These are phyloP conservation scores for Drosophila mimetica DNA, from an alignment of 2,888 invertebrate species.

Conservation along the genomic window DNA sequence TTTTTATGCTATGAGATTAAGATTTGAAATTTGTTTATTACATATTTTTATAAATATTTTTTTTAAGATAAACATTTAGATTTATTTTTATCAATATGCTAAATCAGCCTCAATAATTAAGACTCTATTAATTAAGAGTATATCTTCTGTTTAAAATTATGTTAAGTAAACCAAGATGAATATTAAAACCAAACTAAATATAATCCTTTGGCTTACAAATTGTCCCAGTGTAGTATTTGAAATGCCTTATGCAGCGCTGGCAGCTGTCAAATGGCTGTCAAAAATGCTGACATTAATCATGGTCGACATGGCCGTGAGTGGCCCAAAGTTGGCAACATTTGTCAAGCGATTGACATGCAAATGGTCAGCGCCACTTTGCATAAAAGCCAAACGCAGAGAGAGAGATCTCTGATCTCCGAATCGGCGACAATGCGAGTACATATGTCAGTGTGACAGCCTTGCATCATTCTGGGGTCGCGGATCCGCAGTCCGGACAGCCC, in stretches of 20 bases:
- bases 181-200: no score
- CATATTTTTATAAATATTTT: no score
- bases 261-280: slow-evolving; percentile 74
- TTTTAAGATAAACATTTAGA: no score
- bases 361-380: slow-evolving; percentile 77
- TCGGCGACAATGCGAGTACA: slow-evolving; percentile 73
- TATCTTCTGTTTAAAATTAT: no score
- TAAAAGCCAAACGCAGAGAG: slow-evolving; percentile 33
- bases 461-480: slow-evolving; percentile 54
- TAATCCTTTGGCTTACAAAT: no score
- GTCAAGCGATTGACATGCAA: slow-evolving; percentile 78
- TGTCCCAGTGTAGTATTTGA: slow-evolving; percentile 38
- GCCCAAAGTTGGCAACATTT: slow-evolving; percentile 78
- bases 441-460: slow-evolving; percentile 75
- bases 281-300: slow-evolving; percentile 71
- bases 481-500: background rate
- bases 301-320: slow-evolving; percentile 71
- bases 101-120: no score
- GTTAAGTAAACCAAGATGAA: no score
- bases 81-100: no score
- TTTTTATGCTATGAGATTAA: no score
- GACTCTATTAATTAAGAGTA: no score
- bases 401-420: slow-evolving; percentile 12
- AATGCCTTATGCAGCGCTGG: slow-evolving; percentile 63
- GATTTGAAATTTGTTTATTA: no score